These are phyloP conservation scores for mouse (Mus musculus) DNA, from an alignment of 2,113 vertebrate genomes.

Conservation along the genomic window GRCm39 chr14:8528501-8529000, in stretches of 20 bases:
- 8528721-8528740: background rate
- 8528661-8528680: rapidly evolving
- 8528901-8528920: background rate
- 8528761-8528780: background rate
- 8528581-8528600: background rate
- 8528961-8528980: background rate
- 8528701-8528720: background rate
- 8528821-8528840: background rate
- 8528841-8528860: background rate
- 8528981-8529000: background rate
- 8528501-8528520: background rate
- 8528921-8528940: background rate
- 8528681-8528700: background rate
- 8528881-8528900: background rate
- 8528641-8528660: background rate
- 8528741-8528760: background rate
- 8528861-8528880: background rate
- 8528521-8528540: background rate
- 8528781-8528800: background rate
- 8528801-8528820: background rate
- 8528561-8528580: background rate
- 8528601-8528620: background rate
- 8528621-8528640: background rate
- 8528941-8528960: background rate
- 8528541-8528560: background rate